Conservation (phyloP, 2,888 invertebrate genomes). For the Creontiades dilutus region DNA sequence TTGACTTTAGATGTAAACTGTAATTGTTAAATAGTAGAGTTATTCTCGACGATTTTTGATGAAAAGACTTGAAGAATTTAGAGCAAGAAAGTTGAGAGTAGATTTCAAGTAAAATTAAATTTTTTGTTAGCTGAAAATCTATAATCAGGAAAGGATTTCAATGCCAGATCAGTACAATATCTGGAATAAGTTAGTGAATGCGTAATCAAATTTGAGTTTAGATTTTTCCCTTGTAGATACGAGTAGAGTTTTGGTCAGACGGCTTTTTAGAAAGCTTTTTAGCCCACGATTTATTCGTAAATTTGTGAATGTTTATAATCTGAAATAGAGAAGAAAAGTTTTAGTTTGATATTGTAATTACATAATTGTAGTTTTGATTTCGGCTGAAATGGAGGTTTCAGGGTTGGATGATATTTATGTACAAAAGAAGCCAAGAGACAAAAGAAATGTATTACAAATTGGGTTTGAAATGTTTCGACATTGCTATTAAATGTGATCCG, state of each 20-base stretch:
- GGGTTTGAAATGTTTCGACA: too few relatives aligned
- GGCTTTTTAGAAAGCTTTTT: not conserved
- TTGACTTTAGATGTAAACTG: not conserved
- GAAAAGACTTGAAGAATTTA: not conserved
- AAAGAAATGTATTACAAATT: too few relatives aligned
- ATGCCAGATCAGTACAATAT: not conserved
- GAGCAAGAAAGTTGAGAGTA: constrained; percentile 6
- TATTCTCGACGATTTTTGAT: constrained; percentile 5
- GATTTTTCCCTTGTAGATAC: not conserved
- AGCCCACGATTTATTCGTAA: too few relatives aligned
- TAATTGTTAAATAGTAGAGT: not conserved
- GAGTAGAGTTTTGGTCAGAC: not conserved
- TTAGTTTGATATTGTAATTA: too few relatives aligned
- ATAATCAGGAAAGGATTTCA: not conserved
- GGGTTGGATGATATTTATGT: too few relatives aligned
- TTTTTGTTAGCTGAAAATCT: not conserved
- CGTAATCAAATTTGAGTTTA: not conserved
- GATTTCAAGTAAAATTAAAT: not conserved
- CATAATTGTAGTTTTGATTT: too few relatives aligned
- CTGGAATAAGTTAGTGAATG: constrained; percentile 24
- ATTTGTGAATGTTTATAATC: too few relatives aligned
- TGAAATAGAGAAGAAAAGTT: too few relatives aligned
- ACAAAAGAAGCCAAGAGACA: too few relatives aligned
- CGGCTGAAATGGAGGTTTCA: too few relatives aligned
- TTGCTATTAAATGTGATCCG: too few relatives aligned